Evolutionary conservation across 2,113 vertebrate species (phyloP).

Genomic region (Eurystomus gularis): DNA sequence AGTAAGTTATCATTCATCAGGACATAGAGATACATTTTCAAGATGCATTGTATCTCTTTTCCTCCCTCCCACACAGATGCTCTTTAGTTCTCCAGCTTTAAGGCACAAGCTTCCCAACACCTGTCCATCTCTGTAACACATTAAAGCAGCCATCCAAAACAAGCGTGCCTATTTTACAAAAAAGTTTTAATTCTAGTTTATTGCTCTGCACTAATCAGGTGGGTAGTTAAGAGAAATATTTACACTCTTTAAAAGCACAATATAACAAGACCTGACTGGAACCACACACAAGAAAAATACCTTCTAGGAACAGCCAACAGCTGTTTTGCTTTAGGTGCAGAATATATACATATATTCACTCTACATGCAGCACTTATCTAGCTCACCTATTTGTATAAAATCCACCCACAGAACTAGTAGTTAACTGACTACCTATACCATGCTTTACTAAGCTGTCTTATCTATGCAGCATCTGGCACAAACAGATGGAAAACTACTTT

Average conservation of each 20-base stretch:
- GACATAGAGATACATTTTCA: neutral
- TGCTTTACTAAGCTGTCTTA: neutral
- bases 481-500: neutral
- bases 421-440: neutral
- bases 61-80: neutral
- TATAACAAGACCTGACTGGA: neutral
- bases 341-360: too few species aligned
- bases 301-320: neutral
- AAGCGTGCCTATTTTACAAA: neutral
- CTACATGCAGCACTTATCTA: neutral
- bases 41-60: neutral
- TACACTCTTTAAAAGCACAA: neutral
- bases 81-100: neutral
- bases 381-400: neutral
- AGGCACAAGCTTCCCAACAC: neutral
- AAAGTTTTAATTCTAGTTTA: neutral
- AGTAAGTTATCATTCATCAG: neutral
- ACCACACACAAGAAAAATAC: neutral
- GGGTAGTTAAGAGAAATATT: neutral
- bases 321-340: slow-evolving; percentile 16
- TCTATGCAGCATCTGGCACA: neutral
- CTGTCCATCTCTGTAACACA: neutral
- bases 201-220: neutral
- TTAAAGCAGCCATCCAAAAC: neutral
- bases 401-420: neutral